These are phyloP conservation scores for Stegophylla sp. DNA, from an alignment of 2,888 invertebrate genomes.

Conservation along the genomic window DNA sequence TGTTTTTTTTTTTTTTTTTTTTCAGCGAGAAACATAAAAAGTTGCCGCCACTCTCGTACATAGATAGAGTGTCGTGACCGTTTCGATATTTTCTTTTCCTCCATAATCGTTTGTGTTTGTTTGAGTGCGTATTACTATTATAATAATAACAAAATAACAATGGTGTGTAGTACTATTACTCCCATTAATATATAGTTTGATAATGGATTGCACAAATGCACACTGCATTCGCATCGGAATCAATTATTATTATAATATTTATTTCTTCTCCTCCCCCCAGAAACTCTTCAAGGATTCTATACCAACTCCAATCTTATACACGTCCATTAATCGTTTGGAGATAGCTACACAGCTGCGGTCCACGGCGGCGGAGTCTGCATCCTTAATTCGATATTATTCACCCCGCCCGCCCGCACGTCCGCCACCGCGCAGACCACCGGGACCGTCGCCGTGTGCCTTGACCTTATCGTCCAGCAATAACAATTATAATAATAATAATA, in stretches of 20 bases:
- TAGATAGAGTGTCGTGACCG: constrained; percentile 31
- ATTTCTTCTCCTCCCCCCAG: background rate
- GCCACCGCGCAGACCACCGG: background rate
- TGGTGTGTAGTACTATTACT: constrained; percentile 7
- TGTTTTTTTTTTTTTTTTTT: constrained; percentile 8
- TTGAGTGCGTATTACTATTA: too few relatives aligned
- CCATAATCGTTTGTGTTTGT: too few relatives aligned
- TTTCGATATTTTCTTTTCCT: constrained; percentile 25
- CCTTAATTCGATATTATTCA: constrained; percentile 24
- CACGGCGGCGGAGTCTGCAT: background rate
- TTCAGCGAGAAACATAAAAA: background rate
- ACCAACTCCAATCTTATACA: too few relatives aligned
- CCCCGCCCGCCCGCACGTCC: background rate
- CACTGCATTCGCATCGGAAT: constrained; percentile 10
- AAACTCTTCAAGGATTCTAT: constrained; percentile 30
- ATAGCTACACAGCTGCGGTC: background rate
- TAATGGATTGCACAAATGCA: constrained; percentile 46
- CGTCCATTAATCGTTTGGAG: too few relatives aligned
- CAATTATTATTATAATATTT: constrained; percentile 29
- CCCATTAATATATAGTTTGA: constrained; percentile 23
- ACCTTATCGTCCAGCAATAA: constrained; percentile 43
- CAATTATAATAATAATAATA: constrained; percentile 24
- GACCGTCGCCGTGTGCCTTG: too few relatives aligned
- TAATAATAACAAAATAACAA: too few relatives aligned
- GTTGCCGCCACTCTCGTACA: background rate